These are phyloP conservation scores for Rhaphigaster nebulosa DNA, from an alignment of 2,888 invertebrate species.

Conservation along the genomic window DNA sequence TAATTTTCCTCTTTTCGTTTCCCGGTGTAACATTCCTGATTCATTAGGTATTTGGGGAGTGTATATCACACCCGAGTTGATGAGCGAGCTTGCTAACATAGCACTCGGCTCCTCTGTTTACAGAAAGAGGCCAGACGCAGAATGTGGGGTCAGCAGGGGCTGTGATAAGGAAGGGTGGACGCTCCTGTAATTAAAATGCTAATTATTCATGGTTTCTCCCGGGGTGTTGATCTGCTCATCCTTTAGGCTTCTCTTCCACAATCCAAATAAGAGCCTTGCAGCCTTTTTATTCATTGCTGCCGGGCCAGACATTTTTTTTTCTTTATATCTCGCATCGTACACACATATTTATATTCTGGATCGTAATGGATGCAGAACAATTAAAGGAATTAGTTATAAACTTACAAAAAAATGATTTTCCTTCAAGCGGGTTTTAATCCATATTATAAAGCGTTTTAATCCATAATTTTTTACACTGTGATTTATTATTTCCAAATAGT, in stretches of 20 bases:
- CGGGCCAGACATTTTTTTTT: background rate
- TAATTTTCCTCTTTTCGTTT: background rate
- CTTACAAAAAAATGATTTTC: too few relatives aligned
- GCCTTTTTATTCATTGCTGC: background rate
- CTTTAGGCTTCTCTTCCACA: background rate
- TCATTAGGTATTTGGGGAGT: background rate
- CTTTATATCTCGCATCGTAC: background rate
- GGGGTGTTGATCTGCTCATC: slow-evolving; percentile 36
- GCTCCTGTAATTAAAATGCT: slow-evolving; percentile 52
- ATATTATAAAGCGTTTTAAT: too few relatives aligned
- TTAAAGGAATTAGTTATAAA: background rate
- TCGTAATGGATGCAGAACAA: background rate
- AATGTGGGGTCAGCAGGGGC: background rate
- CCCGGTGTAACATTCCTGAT: background rate
- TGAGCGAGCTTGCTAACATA: background rate
- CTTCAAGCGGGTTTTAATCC: too few relatives aligned
- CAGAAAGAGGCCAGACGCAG: background rate
- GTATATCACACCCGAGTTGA: background rate
- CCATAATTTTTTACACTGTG: too few relatives aligned
- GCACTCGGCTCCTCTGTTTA: background rate
- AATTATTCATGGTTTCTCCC: slow-evolving; percentile 53
- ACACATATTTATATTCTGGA: background rate
- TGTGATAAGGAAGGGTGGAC: slow-evolving; percentile 1
- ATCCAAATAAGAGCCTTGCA: background rate
- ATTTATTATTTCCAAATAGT: too few relatives aligned